Evolutionary conservation across 2,797 vertebrate genomes (phyloP).

Genomic region (Danio tinwini): DNA sequence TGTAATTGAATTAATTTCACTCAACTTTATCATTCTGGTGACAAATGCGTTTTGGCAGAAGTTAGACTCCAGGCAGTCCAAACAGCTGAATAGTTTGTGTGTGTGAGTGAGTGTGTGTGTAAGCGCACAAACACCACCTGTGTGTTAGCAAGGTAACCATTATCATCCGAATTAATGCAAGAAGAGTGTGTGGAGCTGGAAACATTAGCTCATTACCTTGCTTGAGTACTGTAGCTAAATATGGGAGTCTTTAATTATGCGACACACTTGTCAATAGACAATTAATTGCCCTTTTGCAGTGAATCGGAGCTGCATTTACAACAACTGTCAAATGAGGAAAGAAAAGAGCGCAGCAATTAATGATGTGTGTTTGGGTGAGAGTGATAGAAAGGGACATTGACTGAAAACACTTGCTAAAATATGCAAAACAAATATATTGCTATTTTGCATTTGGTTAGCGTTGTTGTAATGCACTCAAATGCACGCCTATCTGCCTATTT

Average conservation of each 20-base stretch:
- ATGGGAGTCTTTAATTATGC: not conserved
- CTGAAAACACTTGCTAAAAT: not conserved
- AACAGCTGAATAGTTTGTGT: not conserved
- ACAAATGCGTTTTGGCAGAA: not conserved
- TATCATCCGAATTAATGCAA: not conserved
- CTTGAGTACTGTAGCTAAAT: not conserved
- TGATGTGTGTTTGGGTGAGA: not conserved
- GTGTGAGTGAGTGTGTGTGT: not conserved
- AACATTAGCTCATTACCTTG: constrained; percentile 1
- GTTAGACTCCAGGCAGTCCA: not conserved
- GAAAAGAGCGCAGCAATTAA: constrained; percentile 8
- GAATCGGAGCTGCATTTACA: constrained; percentile 1
- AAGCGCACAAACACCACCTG: not conserved
- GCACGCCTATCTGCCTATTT: too few species aligned
- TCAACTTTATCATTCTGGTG: not conserved
- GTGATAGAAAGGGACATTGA: not conserved
- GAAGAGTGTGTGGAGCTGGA: not conserved
- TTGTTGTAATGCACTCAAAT: not conserved
- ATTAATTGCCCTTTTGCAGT: not conserved
- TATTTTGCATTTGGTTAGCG: not conserved
- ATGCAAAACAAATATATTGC: not conserved
- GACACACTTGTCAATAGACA: constrained; percentile 20
- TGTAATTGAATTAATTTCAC: not conserved
- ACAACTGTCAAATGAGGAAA: not conserved
- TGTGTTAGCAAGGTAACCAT: not conserved